Base-by-base conservation (phyloP, 2,113 vertebrate genomes). In the Limanda limanda region DNA sequence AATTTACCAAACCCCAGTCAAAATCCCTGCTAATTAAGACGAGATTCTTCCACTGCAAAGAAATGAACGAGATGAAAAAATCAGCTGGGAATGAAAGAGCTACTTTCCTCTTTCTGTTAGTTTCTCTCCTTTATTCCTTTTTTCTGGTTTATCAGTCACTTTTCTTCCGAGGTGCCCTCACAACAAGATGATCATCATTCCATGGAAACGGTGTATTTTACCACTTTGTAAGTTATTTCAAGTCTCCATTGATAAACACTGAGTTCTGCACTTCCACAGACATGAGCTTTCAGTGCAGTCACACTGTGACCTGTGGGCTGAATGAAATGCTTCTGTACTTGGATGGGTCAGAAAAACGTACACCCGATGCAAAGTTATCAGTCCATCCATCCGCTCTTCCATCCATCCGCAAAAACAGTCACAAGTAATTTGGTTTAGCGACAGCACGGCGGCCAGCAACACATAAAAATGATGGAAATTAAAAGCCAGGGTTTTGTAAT, bases 11-110 rank as follows among this genome's bases (percentile, higher is more conserved):
- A 80, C 58, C 73, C 78, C 85, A 76, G 83, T 65, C 82, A 82
- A 85, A 84, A 87, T 79, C 68, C 76, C 54, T 40, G 67, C 86
- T 91, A 93, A 93, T 93, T 90, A 92, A 88, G 76, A 81, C 12
- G 73, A 73, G 63, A 79, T 82, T 82, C 56, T 79, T 85, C 66
- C 45, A 51, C 68, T 76, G 74, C 27, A 60, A 59, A 66, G 35
- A 66, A 40, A 62, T 56, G 35, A 51, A 12, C 1, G 62, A 78
- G 81, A 71, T 71, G 78, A 86, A 86, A 72, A 76, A 55, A 65
- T 88, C 71, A 35, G 51, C 40, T 74, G 63, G 56, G 0, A 54
- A 67, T 56, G 35, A 56, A 54, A 6, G 31, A 52, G 35, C 24
- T 6, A 17, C 8, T 40, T 56, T 47, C 45, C 57, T 70, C 8